phyloP scores from a whole-genome alignment of 2,113 vertebrate species.

The Labeo catla region DNA sequence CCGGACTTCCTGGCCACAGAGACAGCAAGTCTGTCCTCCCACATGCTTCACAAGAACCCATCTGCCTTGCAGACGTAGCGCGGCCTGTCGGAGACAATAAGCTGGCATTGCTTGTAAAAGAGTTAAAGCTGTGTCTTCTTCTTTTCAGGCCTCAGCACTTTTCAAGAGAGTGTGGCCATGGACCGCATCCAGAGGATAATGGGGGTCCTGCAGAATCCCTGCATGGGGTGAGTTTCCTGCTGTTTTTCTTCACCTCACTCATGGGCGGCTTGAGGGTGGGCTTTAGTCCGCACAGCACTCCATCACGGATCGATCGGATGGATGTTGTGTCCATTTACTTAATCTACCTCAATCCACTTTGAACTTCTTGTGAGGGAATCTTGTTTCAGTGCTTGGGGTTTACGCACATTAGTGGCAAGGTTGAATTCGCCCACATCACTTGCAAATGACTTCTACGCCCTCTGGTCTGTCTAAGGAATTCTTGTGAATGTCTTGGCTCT shows the following conservation, averaged over 20 bases:
- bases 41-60: conserved; percentile 66
- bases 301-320: conserved; percentile 13
- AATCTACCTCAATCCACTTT: background rate
- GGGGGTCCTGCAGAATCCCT: conserved; percentile 80
- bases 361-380: background rate
- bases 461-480: background rate
- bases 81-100: conserved; percentile 62
- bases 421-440: background rate
- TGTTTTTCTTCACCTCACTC: background rate
- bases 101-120: conserved; percentile 38
- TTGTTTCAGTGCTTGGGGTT: background rate
- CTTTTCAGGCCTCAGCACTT: conserved; percentile 80
- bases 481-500: background rate
- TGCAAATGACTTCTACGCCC: background rate
- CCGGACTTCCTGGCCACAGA: conserved; percentile 66
- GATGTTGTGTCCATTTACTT: conserved; percentile 17
- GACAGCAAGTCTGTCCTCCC: conserved; percentile 64
- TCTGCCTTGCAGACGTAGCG: conserved; percentile 68
- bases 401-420: background rate
- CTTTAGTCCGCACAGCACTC: conserved; percentile 30
- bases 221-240: conserved; percentile 73
- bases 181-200: conserved; percentile 84
- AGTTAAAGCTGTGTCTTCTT: conserved; percentile 39
- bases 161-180: conserved; percentile 83
- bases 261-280: background rate